phyloP scores from a whole-genome alignment of 1,140 invertebrate species.

The Kradibia gibbosae region DNA sequence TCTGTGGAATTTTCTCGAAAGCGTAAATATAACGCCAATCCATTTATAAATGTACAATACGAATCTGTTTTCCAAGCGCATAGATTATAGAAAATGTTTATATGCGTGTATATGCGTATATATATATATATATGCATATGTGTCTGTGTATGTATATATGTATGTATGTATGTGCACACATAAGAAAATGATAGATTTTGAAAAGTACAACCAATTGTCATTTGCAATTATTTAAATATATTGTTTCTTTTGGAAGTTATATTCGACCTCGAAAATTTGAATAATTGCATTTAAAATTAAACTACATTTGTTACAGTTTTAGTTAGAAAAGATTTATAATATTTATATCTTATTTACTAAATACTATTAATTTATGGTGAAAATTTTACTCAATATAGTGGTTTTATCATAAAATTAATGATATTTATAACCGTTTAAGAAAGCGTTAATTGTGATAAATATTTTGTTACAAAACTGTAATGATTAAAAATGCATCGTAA shows the following conservation, averaged over 20 bases:
- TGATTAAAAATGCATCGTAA: not conserved
- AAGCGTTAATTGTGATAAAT: constrained; percentile 30
- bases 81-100: too few relatives aligned
- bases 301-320: not conserved
- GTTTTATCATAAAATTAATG: constrained; percentile 6
- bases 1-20: too few relatives aligned
- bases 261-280: constrained; percentile 10
- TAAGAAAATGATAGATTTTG: constrained; percentile 13
- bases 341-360: not conserved
- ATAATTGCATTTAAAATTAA: constrained; percentile 30
- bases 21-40: too few relatives aligned
- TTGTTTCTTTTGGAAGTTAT: constrained; percentile 29
- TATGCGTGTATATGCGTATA: too few relatives aligned
- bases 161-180: too few relatives aligned
- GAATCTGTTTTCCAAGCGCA: too few relatives aligned
- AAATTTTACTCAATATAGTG: constrained; percentile 2
- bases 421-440: not conserved
- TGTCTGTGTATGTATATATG: too few relatives aligned
- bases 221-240: not conserved
- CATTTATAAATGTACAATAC: too few relatives aligned
- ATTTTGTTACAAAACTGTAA: constrained; percentile 17
- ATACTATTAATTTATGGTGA: not conserved
- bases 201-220: constrained; percentile 31
- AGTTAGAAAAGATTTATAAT: not conserved
- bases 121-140: too few relatives aligned